Evolutionary conservation across 2,113 vertebrate genomes (phyloP).

Genomic region (Rana temporaria): DNA sequence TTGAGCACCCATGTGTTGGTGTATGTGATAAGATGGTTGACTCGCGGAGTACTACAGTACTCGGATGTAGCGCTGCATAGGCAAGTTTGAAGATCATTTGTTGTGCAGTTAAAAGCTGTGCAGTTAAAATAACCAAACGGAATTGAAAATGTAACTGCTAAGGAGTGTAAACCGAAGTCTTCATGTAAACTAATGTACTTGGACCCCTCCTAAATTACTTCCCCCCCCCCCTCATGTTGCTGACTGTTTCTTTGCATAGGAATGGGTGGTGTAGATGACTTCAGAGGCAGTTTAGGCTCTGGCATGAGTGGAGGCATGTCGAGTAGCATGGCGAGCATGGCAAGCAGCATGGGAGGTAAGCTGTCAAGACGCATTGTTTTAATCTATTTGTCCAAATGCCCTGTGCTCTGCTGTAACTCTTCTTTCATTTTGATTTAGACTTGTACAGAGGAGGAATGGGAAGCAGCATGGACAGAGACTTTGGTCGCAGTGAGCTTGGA

Average conservation of each 20-base stretch:
- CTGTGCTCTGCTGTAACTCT: neutral
- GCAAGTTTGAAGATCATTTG: too few relatives aligned
- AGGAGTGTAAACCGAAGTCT: too few relatives aligned
- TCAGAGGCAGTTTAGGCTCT: conserved; percentile 59
- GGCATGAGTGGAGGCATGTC: conserved; percentile 52
- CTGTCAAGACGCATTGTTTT: conserved; percentile 26
- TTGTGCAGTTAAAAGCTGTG: too few relatives aligned
- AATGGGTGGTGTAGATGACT: conserved; percentile 59
- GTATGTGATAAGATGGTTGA: too few relatives aligned
- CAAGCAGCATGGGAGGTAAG: conserved; percentile 61
- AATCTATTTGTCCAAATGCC: neutral
- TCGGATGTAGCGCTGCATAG: too few relatives aligned
- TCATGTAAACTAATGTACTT: neutral
- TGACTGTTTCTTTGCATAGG: conserved; percentile 51
- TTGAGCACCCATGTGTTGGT: too few relatives aligned
- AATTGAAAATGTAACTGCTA: too few relatives aligned
- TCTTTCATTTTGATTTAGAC: conserved; percentile 66
- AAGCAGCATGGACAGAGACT: conserved; percentile 90
- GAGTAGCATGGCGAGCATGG: conserved; percentile 42
- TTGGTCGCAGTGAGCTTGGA: conserved; percentile 87
- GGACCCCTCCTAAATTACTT: neutral
- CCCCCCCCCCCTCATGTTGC: conserved; percentile 13
- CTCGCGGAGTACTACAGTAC: too few relatives aligned
- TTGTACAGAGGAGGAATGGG: conserved; percentile 90
- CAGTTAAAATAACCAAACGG: too few relatives aligned